phyloP scores from a whole-genome alignment of 2,888 invertebrate genomes.

The Embidobia sp. region DNA sequence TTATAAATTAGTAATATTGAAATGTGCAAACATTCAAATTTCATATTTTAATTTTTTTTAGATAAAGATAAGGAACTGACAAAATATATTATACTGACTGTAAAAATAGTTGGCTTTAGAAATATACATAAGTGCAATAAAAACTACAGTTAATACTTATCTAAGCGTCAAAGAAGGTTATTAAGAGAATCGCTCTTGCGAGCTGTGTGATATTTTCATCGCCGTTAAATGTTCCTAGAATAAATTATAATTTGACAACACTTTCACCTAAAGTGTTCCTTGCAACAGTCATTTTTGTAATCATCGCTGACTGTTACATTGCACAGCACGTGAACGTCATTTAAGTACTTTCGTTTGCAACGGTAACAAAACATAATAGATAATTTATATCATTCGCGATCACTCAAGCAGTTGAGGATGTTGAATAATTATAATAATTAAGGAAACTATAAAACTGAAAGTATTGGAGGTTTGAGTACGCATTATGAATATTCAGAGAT shows the following conservation, averaged over 20 bases:
- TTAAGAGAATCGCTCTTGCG: not conserved
- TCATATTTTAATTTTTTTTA: no score
- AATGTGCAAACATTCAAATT: no score
- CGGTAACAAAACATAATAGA: conserved; percentile 44
- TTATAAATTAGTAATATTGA: no score
- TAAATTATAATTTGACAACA: conserved; percentile 42
- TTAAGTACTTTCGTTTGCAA: conserved; percentile 42
- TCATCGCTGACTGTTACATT: conserved; percentile 29
- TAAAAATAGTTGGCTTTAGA: no score
- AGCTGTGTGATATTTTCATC: conserved; percentile 11
- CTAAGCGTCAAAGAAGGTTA: no score
- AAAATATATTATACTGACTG: no score
- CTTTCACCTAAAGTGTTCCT: conserved; percentile 39
- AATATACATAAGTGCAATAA: no score
- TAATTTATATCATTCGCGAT: conserved; percentile 40
- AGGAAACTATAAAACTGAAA: conserved; percentile 17
- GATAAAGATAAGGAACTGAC: no score
- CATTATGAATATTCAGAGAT: not conserved
- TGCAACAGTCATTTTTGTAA: conserved; percentile 48
- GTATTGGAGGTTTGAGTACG: not conserved
- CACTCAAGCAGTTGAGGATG: conserved; percentile 25
- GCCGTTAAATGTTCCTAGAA: conserved; percentile 16
- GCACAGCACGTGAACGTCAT: conserved; percentile 18
- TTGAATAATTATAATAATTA: conserved; percentile 34
- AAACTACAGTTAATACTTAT: no score